Conservation (phyloP, 2,797 vertebrate genomes). For the Pantherophis alleghaniensis region DNA sequence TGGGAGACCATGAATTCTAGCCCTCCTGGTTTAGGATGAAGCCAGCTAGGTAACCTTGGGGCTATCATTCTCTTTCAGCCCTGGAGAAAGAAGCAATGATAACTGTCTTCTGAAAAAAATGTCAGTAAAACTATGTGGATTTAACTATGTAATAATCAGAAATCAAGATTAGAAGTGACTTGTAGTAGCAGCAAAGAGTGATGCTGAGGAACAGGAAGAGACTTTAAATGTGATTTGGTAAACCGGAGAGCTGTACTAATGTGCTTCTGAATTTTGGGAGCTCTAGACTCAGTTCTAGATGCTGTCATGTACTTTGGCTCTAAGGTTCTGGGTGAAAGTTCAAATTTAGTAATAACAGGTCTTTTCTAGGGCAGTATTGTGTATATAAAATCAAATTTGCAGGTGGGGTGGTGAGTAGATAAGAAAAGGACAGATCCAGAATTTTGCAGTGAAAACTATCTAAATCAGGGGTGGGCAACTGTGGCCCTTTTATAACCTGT, state of each 20-base stretch:
- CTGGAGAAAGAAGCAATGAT: background rate
- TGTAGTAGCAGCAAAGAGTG: background rate
- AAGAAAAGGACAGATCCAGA: background rate
- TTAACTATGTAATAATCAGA: background rate
- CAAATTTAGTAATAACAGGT: background rate
- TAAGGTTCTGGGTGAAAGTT: background rate
- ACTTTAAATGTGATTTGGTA: background rate
- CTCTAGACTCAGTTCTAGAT: background rate
- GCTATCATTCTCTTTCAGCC: background rate
- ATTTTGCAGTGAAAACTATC: background rate
- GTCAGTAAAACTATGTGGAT: background rate
- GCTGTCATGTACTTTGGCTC: background rate
- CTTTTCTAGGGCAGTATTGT: background rate
- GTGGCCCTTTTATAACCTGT: no score
- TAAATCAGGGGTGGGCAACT: no score
- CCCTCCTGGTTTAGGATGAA: background rate
- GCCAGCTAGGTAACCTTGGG: background rate
- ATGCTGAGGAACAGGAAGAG: background rate
- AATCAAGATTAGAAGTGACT: background rate
- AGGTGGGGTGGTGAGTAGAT: background rate
- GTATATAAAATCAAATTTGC: background rate
- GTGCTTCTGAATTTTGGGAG: background rate
- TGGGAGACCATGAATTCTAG: background rate
- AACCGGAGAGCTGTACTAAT: background rate
- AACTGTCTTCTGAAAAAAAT: background rate